A percentile compares a stretch with the other conserved stretches of the same genome.
Conservation (phyloP, 2,888 invertebrate genomes). For the Mylabris sibirica region DNA sequence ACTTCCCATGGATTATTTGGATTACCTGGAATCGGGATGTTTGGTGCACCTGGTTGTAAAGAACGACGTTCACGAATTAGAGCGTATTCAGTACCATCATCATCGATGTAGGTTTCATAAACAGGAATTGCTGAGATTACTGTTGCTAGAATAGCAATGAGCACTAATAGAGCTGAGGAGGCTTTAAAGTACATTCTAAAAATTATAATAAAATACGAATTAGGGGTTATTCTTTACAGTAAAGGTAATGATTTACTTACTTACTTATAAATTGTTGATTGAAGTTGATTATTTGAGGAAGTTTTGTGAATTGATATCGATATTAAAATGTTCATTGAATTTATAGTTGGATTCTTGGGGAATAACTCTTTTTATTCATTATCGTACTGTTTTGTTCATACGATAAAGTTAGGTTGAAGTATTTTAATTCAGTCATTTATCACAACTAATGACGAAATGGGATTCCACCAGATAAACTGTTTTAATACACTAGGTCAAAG, state of each 20-base stretch:
- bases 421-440: background rate
- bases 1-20: slow-evolving; percentile 31
- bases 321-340: background rate
- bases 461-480: background rate
- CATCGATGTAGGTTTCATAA: background rate
- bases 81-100: slow-evolving; percentile 12
- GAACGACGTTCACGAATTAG: slow-evolving; percentile 19
- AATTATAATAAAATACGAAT: background rate
- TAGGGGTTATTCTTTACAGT: no score
- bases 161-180: background rate
- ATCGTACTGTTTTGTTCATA: no score
- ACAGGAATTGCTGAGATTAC: background rate
- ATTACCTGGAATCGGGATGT: slow-evolving; percentile 15
- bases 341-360: background rate
- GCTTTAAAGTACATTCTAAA: background rate
- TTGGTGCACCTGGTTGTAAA: slow-evolving; percentile 27
- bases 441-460: background rate
- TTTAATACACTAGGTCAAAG: background rate
- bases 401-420: background rate
- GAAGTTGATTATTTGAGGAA: background rate
- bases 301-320: background rate
- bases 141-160: background rate
- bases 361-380: background rate
- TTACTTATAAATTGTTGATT: background rate
- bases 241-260: background rate